Evolutionary conservation across 2,797 vertebrate genomes (phyloP).

Genomic region (Nannoperca australis): DNA sequence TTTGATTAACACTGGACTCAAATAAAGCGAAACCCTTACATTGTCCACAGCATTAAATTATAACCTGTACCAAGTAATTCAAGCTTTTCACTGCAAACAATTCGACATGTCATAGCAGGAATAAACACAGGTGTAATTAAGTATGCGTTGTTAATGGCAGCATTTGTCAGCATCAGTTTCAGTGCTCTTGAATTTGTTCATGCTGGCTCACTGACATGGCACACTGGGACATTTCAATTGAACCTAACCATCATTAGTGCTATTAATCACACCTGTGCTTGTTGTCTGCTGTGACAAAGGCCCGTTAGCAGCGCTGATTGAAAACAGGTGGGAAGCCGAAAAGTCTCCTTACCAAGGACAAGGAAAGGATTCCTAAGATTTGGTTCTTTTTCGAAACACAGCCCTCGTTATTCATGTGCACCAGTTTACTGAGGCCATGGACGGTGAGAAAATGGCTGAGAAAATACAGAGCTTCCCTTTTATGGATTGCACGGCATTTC

Average conservation of each 20-base stretch:
- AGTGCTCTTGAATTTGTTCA: not conserved
- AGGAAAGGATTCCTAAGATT: not conserved
- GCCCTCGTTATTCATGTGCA: not conserved
- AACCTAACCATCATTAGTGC: not conserved
- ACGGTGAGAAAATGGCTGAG: not conserved
- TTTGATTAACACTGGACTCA: not conserved
- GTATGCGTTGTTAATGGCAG: slow-evolving; percentile 3
- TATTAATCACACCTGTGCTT: not conserved
- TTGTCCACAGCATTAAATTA: not conserved
- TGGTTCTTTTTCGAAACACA: not conserved
- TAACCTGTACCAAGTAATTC: not conserved
- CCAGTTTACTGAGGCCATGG: not conserved
- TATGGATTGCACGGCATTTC: not conserved
- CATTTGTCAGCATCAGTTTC: not conserved
- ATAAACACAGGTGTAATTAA: slow-evolving; percentile 1
- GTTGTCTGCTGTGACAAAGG: slow-evolving; percentile 3
- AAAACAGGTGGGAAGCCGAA: not conserved
- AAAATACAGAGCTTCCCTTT: not conserved
- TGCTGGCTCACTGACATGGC: not conserved
- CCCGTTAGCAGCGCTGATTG: not conserved
- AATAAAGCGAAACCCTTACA: not conserved
- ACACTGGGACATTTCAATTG: not conserved
- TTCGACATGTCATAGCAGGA: not conserved
- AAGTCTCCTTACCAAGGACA: not conserved
- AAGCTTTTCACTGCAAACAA: not conserved